These are phyloP conservation scores for Rattus norvegicus DNA, from an alignment of 2,113 vertebrate species.

Conservation along the genomic window DNA sequence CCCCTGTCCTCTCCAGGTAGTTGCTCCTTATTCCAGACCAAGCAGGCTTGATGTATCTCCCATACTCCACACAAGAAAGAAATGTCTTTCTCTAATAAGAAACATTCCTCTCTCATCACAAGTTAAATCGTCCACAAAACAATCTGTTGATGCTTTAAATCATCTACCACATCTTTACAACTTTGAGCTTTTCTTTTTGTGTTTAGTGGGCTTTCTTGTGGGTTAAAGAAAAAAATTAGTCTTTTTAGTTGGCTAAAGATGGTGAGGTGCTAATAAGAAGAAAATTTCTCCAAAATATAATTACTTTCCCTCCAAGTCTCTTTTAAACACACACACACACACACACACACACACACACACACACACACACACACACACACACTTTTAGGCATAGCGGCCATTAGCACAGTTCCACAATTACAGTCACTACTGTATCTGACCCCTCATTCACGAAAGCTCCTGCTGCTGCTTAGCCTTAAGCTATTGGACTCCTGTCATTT, in stretches of 20 bases:
- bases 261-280: slow-evolving; percentile 15
- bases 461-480: slow-evolving; percentile 80
- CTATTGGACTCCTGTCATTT: slow-evolving; percentile 85
- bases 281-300: neutral
- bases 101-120: neutral
- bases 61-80: neutral
- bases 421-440: slow-evolving; percentile 72
- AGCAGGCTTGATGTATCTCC: neutral
- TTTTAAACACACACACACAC: neutral
- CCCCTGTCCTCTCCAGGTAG: neutral
- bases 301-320: too few relatives aligned
- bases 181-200: neutral
- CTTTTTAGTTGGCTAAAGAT: slow-evolving; percentile 19
- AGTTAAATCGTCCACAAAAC: neutral
- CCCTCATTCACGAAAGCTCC: slow-evolving; percentile 79
- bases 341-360: neutral
- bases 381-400: neutral
- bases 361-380: neutral
- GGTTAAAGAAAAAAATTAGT: slow-evolving; percentile 21
- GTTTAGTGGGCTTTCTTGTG: neutral
- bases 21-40: neutral
- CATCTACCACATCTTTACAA: neutral
- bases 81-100: neutral
- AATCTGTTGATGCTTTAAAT: neutral
- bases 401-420: slow-evolving; percentile 57